Evolutionary conservation across 2,888 invertebrate species (phyloP).

Genomic region (Macroteleia sp.): DNA sequence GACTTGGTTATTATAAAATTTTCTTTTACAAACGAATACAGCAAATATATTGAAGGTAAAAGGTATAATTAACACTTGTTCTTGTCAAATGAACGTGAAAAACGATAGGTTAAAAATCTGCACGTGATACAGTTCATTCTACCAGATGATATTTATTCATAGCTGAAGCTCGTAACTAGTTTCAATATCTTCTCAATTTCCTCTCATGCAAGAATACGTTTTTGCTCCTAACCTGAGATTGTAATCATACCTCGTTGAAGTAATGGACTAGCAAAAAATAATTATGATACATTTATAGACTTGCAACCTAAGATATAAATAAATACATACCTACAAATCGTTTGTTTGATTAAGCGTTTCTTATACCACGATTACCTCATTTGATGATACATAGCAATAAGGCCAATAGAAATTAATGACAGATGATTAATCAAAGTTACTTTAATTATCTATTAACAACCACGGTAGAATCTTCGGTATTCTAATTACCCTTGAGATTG

Average conservation of each 20-base stretch:
- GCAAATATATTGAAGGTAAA: too few species aligned
- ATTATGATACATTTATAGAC: constrained; percentile 45
- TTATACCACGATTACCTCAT: constrained; percentile 20
- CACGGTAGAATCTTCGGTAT: too few species aligned
- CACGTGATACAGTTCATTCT: constrained; percentile 19
- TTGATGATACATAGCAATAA: background rate
- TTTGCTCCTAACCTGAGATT: constrained; percentile 14
- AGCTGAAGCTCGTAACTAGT: constrained; percentile 19
- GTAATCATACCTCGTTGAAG: constrained; percentile 22
- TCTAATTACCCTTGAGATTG: too few species aligned
- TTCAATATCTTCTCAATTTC: constrained; percentile 20
- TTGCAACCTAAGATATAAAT: constrained; percentile 26
- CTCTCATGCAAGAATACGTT: constrained; percentile 21
- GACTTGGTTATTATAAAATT: too few species aligned
- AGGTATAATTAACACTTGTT: too few species aligned
- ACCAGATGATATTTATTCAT: constrained; percentile 28
- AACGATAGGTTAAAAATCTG: constrained; percentile 4
- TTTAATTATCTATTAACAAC: too few species aligned
- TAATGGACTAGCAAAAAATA: constrained; percentile 30
- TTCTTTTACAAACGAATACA: too few species aligned
- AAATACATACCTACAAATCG: constrained; percentile 29
- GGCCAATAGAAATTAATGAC: constrained; percentile 9
- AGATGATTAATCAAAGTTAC: constrained; percentile 28
- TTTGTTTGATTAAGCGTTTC: constrained; percentile 38
- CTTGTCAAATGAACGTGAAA: too few species aligned